Percentiles rank a stretch among this genome's conserved stretches.
Evolutionary conservation across 2,113 vertebrate genomes (phyloP).

Genomic region (Cyprinodon brontotheroides): DNA sequence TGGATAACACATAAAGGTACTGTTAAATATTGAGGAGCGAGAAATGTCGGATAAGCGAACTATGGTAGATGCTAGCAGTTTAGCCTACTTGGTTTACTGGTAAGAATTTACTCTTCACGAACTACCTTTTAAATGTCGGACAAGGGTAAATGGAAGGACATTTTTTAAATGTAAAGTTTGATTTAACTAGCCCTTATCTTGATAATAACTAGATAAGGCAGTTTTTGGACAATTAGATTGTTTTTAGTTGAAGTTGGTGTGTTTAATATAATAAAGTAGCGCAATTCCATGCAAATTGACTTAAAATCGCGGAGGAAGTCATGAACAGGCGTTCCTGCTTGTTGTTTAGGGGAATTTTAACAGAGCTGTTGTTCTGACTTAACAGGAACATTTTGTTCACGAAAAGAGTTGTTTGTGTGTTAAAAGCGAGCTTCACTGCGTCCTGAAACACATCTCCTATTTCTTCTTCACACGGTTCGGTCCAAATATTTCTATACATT

Average conservation of each 20-base stretch:
- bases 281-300: background rate
- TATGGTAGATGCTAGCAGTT: conserved; percentile 17
- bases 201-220: background rate
- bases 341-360: background rate
- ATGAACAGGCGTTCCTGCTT: background rate
- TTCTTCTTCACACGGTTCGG: background rate
- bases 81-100: background rate
- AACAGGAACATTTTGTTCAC: background rate
- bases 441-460: background rate
- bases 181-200: background rate
- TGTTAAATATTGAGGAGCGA: background rate
- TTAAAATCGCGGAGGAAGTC: background rate
- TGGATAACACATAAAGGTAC: background rate
- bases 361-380: background rate
- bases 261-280: no score
- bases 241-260: background rate
- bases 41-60: conserved; percentile 9
- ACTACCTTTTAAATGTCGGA: conserved; percentile 4
- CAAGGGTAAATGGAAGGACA: background rate
- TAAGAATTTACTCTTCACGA: background rate
- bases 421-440: background rate
- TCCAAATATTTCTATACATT: background rate
- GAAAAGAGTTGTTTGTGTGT: background rate
- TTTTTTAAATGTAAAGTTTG: background rate
- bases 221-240: background rate